phyloP scores from a whole-genome alignment of 1,140 invertebrate species.

The Drosophila paulistorum region DNA sequence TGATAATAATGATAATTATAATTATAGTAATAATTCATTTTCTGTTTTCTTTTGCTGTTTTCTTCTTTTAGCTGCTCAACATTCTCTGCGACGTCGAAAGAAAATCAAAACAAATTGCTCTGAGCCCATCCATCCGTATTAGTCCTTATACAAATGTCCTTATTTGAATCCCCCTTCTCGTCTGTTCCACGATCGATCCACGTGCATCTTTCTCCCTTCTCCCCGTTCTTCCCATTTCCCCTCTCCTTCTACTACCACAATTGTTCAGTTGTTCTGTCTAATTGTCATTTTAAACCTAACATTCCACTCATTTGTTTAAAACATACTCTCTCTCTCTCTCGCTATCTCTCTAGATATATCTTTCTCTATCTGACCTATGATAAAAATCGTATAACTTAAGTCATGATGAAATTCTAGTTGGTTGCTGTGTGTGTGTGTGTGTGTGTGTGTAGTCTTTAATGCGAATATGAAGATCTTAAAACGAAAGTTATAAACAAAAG shows the following conservation, averaged over 20 bases:
- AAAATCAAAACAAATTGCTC: conserved; percentile 58
- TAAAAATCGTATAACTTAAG: conserved; percentile 62
- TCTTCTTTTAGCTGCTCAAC: neutral
- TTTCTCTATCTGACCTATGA: conserved; percentile 31
- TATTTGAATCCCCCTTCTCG: neutral
- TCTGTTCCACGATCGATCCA: neutral
- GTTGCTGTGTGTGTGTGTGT: conserved; percentile 28
- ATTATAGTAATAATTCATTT: neutral
- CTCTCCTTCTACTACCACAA: neutral
- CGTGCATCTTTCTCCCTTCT: neutral
- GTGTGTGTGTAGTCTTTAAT: conserved; percentile 44
- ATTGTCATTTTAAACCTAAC: conserved; percentile 3
- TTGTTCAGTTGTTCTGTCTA: neutral
- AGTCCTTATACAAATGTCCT: neutral
- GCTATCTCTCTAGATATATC: too few species aligned
- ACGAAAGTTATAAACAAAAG: conserved; percentile 61
- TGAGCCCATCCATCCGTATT: conserved; percentile 29
- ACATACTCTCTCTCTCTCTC: neutral
- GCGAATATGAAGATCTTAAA: conserved; percentile 42
- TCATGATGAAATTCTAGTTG: conserved; percentile 7
- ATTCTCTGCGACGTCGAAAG: conserved; percentile 42
- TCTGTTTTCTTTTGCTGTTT: too few species aligned
- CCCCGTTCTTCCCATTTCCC: neutral
- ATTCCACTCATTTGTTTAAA: neutral
- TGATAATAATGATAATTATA: too few species aligned